Conservation (phyloP, 2,797 vertebrate genomes). For the Rhabdomys pumilio region DNA sequence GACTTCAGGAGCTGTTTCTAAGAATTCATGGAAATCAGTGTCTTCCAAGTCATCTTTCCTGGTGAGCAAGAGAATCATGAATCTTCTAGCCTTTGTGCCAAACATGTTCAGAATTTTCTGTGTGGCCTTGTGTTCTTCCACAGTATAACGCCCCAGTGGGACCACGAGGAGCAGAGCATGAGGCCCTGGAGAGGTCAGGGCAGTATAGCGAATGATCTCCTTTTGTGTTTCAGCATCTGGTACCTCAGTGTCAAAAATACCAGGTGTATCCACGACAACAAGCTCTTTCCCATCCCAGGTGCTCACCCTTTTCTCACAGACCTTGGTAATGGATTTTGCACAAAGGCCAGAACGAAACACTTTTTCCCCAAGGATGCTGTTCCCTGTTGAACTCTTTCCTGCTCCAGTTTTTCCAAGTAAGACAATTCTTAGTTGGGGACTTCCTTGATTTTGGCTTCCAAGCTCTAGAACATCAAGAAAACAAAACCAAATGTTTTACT, state of each 20-base stretch:
- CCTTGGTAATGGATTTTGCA: slow-evolving; percentile 87
- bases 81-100: slow-evolving; percentile 7
- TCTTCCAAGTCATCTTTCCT: slow-evolving; percentile 64
- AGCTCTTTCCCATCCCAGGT: slow-evolving; percentile 79
- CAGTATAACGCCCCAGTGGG: not conserved
- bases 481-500: slow-evolving; percentile 8
- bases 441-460: not conserved
- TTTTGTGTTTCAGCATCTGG: slow-evolving; percentile 74
- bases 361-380: slow-evolving; percentile 89
- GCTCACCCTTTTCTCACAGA: slow-evolving; percentile 79
- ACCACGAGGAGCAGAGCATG: slow-evolving; percentile 73
- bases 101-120: slow-evolving; percentile 61
- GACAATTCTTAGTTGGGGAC: slow-evolving; percentile 86
- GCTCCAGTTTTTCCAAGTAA: slow-evolving; percentile 91
- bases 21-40: not conserved
- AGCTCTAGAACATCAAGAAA: slow-evolving; percentile 27
- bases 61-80: slow-evolving; percentile 76
- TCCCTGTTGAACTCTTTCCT: slow-evolving; percentile 92
- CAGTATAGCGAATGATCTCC: slow-evolving; percentile 85
- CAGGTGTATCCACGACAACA: slow-evolving; percentile 90
- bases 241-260: slow-evolving; percentile 89
- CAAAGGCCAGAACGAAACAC: slow-evolving; percentile 85
- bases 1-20: fast-evolving
- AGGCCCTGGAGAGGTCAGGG: slow-evolving; percentile 71
- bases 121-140: not conserved